Evolutionary conservation across 2,888 invertebrate genomes (phyloP).

Genomic region (Seladonia tumulorum): DNA sequence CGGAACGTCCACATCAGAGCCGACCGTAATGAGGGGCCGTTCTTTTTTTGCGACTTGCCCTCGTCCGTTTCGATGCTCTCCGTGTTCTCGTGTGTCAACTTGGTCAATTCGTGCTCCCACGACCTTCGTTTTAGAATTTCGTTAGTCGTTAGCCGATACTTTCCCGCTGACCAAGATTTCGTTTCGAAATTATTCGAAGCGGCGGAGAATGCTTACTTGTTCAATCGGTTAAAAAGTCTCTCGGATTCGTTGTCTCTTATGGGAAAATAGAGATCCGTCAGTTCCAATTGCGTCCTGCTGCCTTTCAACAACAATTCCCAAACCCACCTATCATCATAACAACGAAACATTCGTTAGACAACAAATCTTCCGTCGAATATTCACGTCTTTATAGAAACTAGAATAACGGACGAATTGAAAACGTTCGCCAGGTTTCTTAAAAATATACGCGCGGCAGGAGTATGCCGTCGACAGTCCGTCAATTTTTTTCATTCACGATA

Average conservation of each 20-base stretch:
- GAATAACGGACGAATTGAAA: no score
- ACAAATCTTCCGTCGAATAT: no score
- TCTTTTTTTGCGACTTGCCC: conserved; percentile 40
- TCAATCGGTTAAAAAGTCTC: conserved; percentile 78
- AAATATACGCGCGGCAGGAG: no score
- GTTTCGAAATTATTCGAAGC: neutral
- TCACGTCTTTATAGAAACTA: neutral
- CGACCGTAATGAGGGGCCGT: conserved; percentile 83
- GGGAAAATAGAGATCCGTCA: conserved; percentile 82
- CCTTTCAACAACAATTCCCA: conserved; percentile 82
- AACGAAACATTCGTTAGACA: no score
- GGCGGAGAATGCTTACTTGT: conserved; percentile 72
- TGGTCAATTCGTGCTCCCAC: conserved; percentile 84
- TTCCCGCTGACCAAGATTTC: neutral
- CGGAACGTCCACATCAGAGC: conserved; percentile 83
- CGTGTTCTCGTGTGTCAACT: conserved; percentile 65
- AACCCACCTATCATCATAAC: conserved; percentile 80
- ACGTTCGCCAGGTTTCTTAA: no score
- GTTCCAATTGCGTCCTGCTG: conserved; percentile 76
- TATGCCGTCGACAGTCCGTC: no score
- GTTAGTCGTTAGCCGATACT: neutral
- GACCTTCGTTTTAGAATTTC: conserved; percentile 57
- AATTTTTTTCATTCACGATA: neutral
- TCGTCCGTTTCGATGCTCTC: conserved; percentile 57
- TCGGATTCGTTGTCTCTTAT: conserved; percentile 80